These are phyloP conservation scores for Drosophila tsacasi DNA, from an alignment of 1,140 invertebrate species.

Conservation along the genomic window DNA sequence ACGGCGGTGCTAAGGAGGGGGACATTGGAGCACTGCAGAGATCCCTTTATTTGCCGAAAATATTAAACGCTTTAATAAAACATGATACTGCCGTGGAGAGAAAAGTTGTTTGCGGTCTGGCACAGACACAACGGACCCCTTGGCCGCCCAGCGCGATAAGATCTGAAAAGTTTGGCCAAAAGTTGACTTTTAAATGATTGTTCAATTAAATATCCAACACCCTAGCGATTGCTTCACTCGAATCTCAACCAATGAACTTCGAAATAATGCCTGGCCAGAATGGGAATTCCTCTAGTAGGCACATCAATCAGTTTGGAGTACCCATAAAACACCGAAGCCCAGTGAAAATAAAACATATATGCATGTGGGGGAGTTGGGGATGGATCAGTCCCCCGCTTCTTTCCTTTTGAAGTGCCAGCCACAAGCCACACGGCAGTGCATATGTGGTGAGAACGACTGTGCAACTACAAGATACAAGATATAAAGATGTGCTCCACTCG, in stretches of 20 bases:
- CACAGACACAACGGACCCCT: constrained; percentile 2
- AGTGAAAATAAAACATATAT: constrained; percentile 72
- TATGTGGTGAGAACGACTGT: constrained; percentile 18
- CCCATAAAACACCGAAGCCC: constrained; percentile 72
- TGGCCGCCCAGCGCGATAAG: too few relatives aligned
- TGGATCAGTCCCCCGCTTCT: constrained; percentile 12
- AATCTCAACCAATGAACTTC: constrained; percentile 68
- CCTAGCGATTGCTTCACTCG: constrained; percentile 23
- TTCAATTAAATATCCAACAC: constrained; percentile 56
- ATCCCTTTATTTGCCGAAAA: constrained; percentile 72
- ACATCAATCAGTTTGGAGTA: constrained; percentile 74
- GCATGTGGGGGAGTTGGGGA: neutral
- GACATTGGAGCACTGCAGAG: constrained; percentile 9
- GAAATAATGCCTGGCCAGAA: constrained; percentile 54
- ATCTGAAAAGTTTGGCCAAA: constrained; percentile 27
- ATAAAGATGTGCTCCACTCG: constrained; percentile 42
- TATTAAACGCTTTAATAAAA: constrained; percentile 78
- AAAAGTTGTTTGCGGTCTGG: constrained; percentile 20
- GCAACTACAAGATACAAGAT: constrained; percentile 48
- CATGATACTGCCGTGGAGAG: constrained; percentile 34
- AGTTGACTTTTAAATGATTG: constrained; percentile 60
- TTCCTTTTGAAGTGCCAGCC: constrained; percentile 77
- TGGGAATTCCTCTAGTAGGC: constrained; percentile 74
- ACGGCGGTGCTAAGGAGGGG: neutral
- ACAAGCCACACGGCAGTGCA: constrained; percentile 47